These are phyloP conservation scores for Drosophila testacea DNA, from an alignment of 2,888 invertebrate genomes.

Conservation along the genomic window DNA sequence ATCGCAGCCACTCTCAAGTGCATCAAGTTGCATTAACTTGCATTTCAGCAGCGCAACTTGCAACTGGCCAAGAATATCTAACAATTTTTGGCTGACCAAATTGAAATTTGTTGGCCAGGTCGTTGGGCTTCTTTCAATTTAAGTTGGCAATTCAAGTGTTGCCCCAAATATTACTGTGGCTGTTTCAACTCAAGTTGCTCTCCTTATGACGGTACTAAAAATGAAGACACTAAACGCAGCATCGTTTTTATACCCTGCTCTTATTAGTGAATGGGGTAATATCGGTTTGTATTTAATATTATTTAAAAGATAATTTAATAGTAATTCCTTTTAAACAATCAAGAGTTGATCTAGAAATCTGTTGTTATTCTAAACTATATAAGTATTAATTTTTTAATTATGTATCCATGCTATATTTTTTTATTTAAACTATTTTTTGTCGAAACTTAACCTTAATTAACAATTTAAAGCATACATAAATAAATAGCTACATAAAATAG, in stretches of 20 bases:
- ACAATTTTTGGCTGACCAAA: constrained; percentile 34
- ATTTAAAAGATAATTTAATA: too few species aligned
- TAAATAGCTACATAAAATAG: too few species aligned
- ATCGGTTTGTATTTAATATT: not conserved
- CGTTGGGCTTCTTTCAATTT: constrained; percentile 14
- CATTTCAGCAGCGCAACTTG: not conserved
- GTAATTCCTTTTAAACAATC: too few species aligned
- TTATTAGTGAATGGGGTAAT: not conserved
- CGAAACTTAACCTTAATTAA: too few species aligned
- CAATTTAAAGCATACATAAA: too few species aligned
- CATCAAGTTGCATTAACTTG: constrained; percentile 35
- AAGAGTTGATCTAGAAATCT: too few species aligned
- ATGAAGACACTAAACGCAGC: constrained; percentile 68
- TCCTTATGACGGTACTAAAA: constrained; percentile 58
- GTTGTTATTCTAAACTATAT: too few species aligned
- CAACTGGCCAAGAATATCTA: not conserved
- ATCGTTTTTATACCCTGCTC: constrained; percentile 4
- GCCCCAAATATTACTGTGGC: constrained; percentile 19
- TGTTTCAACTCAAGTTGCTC: constrained; percentile 40
- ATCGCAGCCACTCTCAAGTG: constrained; percentile 47
- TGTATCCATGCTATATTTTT: too few species aligned
- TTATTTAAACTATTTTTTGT: too few species aligned
- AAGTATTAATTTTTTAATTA: too few species aligned
- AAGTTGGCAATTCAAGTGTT: constrained; percentile 21
- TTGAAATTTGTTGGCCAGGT: constrained; percentile 28